Conservation (phyloP, 2,888 invertebrate genomes). For the Drosophila anceps region DNA sequence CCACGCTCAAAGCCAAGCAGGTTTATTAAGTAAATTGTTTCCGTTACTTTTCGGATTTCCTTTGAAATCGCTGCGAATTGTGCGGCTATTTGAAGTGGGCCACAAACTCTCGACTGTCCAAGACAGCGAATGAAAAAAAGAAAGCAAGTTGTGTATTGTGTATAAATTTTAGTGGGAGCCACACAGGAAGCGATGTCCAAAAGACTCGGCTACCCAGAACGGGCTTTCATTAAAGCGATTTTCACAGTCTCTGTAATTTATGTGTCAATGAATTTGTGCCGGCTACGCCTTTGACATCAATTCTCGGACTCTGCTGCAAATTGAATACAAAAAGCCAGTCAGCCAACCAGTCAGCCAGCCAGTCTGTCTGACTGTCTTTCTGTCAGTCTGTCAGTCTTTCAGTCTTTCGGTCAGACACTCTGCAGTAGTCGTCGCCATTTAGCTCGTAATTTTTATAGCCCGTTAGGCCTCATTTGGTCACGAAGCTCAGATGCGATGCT, state of each 20-base stretch:
- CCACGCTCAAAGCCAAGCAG: constrained; percentile 39
- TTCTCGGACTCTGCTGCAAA: constrained; percentile 52
- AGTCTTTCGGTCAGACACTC: constrained; percentile 34
- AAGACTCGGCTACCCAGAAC: constrained; percentile 5
- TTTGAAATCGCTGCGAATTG: constrained; percentile 51
- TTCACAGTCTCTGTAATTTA: constrained; percentile 58
- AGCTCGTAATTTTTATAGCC: constrained; percentile 67
- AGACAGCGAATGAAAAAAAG: constrained; percentile 36
- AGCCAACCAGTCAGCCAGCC: constrained; percentile 12
- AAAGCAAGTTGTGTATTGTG: background rate
- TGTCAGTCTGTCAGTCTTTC: constrained; percentile 17
- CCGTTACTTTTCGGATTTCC: constrained; percentile 68
- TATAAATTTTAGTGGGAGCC: background rate
- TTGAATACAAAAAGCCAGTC: constrained; percentile 49
- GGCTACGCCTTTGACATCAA: constrained; percentile 65
- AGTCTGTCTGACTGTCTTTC: background rate
- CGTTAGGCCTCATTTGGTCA: constrained; percentile 67
- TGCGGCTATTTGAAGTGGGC: constrained; percentile 53
- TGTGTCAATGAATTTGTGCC: constrained; percentile 63
- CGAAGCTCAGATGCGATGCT: constrained; percentile 39
- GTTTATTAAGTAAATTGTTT: constrained; percentile 74
- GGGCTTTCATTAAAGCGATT: constrained; percentile 60
- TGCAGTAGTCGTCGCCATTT: constrained; percentile 60
- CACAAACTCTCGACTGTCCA: constrained; percentile 17
- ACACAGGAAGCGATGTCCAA: constrained; percentile 46